Conservation (phyloP, 2,888 invertebrate species). For the Caenorhabditis sp. region DNA sequence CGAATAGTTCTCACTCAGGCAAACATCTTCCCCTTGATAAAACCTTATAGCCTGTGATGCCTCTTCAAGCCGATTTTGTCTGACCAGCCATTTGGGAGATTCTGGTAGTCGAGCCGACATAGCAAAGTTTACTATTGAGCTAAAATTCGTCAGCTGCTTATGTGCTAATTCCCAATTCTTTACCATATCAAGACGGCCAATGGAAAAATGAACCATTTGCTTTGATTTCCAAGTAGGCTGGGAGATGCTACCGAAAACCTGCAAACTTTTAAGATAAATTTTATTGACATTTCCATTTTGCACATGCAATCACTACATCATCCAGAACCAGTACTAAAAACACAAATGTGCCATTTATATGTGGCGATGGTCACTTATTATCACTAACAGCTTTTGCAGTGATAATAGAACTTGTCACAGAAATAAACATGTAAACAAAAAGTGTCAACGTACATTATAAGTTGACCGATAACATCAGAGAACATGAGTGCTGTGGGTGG, state of each 20-base stretch:
- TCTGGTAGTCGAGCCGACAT: slow-evolving; percentile 59
- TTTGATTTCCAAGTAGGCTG: slow-evolving; percentile 41
- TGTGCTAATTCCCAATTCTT: not conserved
- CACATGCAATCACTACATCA: slow-evolving; percentile 10
- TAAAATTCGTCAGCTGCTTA: slow-evolving; percentile 47
- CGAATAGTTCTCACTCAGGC: slow-evolving; percentile 6
- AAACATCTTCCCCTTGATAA: slow-evolving; percentile 58
- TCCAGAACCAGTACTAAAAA: not conserved
- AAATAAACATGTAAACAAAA: slow-evolving; percentile 41
- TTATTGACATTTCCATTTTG: not conserved
- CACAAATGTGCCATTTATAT: not conserved
- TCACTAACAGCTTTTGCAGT: slow-evolving; percentile 11
- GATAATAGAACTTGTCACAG: slow-evolving; percentile 20
- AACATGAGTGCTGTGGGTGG: slow-evolving; percentile 53
- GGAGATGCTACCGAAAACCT: slow-evolving; percentile 52
- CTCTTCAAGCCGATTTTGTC: slow-evolving; percentile 59
- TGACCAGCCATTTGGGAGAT: slow-evolving; percentile 70
- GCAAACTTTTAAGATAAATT: slow-evolving; percentile 8
- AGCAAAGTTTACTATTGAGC: slow-evolving; percentile 49
- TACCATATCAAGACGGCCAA: slow-evolving; percentile 28
- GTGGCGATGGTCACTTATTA: not conserved
- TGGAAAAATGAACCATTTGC: slow-evolving; percentile 60
- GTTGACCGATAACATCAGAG: slow-evolving; percentile 45
- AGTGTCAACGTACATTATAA: slow-evolving; percentile 60
- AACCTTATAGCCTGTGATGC: slow-evolving; percentile 53